These are phyloP conservation scores for Pangasius mekongensis DNA, from an alignment of 2,797 vertebrate species.

Conservation along the genomic window DNA sequence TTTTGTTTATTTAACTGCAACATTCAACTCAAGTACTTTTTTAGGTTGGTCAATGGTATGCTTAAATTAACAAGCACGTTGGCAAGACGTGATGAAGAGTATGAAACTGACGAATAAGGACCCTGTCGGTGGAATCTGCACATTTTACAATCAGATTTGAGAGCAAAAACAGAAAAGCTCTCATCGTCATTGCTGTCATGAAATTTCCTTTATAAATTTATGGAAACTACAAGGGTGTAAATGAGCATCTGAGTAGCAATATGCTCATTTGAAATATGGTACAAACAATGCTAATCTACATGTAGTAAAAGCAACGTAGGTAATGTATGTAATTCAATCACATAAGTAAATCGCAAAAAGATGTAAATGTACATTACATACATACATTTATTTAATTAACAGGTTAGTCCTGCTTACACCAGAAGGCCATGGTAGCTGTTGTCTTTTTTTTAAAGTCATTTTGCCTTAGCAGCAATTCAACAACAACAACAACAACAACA, in stretches of 20 bases:
- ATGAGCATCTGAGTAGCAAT: background rate
- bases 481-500: background rate
- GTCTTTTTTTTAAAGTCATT: background rate
- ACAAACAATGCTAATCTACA: background rate
- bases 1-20: background rate
- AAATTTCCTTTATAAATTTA: background rate
- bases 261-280: background rate
- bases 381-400: background rate
- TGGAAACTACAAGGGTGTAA: background rate
- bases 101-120: background rate
- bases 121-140: background rate
- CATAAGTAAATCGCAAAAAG: background rate
- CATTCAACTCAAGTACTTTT: background rate
- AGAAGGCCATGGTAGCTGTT: background rate
- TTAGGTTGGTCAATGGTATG: background rate
- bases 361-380: background rate
- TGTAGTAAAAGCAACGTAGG: background rate
- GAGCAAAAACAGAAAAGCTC: background rate
- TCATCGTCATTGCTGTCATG: background rate
- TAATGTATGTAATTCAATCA: background rate
- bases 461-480: background rate
- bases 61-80: background rate
- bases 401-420: background rate
- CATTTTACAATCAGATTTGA: background rate
- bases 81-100: background rate